These are phyloP conservation scores for Harpagifer antarcticus DNA, from an alignment of 2,797 vertebrate species.

Conservation along the genomic window DNA sequence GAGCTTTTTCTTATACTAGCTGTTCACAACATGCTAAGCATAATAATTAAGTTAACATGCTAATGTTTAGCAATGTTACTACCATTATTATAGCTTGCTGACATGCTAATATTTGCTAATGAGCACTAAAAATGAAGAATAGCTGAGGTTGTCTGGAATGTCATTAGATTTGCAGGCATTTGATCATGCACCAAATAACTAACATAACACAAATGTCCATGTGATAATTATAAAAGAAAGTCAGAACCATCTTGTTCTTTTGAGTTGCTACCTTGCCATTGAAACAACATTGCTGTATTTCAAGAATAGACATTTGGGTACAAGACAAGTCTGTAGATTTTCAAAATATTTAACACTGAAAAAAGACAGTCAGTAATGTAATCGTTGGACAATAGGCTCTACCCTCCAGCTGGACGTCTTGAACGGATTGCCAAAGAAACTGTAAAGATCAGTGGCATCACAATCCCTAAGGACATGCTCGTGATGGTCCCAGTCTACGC, in stretches of 20 bases:
- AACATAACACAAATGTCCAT: neutral
- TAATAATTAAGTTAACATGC: neutral
- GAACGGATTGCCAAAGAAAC: constrained; percentile 83
- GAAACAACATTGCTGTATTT: neutral
- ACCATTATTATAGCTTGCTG: neutral
- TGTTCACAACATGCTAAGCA: neutral
- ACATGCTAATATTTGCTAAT: neutral
- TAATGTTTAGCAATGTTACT: neutral
- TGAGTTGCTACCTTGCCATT: neutral
- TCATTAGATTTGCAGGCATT: neutral
- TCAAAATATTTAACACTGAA: too few species aligned
- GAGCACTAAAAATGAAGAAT: neutral
- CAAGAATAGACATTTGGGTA: neutral
- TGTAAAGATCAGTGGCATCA: constrained; percentile 72
- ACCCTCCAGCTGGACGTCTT: constrained; percentile 58
- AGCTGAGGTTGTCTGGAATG: neutral
- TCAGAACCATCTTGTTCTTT: too few species aligned
- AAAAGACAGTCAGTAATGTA: neutral
- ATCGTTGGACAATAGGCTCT: constrained; percentile 40
- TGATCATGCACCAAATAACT: neutral
- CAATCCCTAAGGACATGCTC: constrained; percentile 75
- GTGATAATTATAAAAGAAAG: neutral
- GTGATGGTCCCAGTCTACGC: constrained; percentile 70
- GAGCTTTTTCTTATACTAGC: constrained; percentile 35
- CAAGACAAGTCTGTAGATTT: neutral